Percentiles rank a stretch among this genome's conserved stretches.
These are phyloP conservation scores for Pomatostomus ruficeps DNA, from an alignment of 2,113 vertebrate species.

Conservation along the genomic window DNA sequence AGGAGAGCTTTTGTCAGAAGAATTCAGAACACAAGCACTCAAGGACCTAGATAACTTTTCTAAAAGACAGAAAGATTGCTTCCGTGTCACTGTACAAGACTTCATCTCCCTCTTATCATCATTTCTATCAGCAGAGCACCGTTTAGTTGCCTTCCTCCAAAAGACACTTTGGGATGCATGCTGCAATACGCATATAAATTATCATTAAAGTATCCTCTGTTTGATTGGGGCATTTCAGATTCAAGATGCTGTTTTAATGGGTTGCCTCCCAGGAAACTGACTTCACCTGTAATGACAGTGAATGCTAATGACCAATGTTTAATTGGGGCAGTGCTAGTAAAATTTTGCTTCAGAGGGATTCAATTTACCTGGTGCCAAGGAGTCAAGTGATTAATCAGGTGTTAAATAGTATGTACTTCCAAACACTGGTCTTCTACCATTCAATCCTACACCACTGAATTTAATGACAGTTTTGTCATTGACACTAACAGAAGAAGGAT, in stretches of 20 bases:
- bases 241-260: constrained; percentile 16
- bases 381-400: constrained; percentile 46
- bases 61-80: background rate
- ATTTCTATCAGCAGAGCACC: background rate
- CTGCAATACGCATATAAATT: constrained; percentile 34
- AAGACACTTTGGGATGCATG: background rate
- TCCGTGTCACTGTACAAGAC: background rate
- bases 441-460: background rate
- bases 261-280: constrained; percentile 54
- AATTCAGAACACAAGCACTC: background rate
- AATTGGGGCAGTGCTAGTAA: constrained; percentile 35
- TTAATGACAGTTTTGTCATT: constrained; percentile 23
- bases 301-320: constrained; percentile 32
- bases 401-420: constrained; percentile 6
- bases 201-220: constrained; percentile 21
- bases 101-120: background rate
- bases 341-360: constrained; percentile 44
- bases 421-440: background rate
- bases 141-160: background rate
- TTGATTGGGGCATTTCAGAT: constrained; percentile 36
- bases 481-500: background rate
- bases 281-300: constrained; percentile 30
- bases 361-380: constrained; percentile 32
- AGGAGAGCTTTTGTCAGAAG: background rate
- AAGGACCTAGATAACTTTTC: background rate